A percentile compares a stretch with the other conserved stretches of the same genome.
These are phyloP conservation scores for Plodia interpunctella DNA, from an alignment of 1,140 invertebrate genomes.

Conservation along the genomic window DNA sequence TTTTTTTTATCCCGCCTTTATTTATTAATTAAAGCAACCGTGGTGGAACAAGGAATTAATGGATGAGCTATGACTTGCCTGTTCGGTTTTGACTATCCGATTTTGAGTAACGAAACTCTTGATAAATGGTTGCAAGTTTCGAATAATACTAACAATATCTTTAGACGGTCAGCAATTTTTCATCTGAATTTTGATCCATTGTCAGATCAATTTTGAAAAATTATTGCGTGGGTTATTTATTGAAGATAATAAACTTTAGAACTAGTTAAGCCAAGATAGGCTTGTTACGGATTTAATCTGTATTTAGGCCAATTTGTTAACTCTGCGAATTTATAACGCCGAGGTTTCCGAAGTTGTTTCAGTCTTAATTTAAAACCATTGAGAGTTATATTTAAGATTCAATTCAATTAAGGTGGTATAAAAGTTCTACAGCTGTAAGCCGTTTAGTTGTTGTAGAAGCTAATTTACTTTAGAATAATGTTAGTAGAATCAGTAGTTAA, in stretches of 20 bases:
- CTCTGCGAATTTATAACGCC: neutral
- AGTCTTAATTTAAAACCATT: neutral
- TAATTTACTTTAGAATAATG: too few relatives aligned
- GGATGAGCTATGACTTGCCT: conserved; percentile 28
- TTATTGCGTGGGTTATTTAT: neutral
- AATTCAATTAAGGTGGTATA: too few relatives aligned
- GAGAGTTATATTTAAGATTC: too few relatives aligned
- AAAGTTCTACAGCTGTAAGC: too few relatives aligned
- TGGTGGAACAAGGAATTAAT: conserved; percentile 27
- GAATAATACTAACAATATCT: neutral
- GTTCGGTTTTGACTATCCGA: conserved; percentile 17
- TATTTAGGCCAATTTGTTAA: conserved; percentile 10
- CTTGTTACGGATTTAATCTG: neutral
- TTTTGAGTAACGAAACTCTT: conserved; percentile 9
- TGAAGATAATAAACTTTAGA: neutral
- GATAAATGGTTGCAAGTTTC: conserved; percentile 1
- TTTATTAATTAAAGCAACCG: conserved; percentile 40
- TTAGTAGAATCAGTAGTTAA: too few relatives aligned
- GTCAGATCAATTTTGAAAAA: neutral
- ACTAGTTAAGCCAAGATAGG: neutral
- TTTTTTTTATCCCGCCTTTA: conserved; percentile 35
- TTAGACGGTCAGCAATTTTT: neutral
- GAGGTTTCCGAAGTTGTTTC: neutral
- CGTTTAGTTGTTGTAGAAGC: too few relatives aligned
- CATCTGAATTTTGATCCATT: neutral